Base-by-base conservation (phyloP, 2,888 invertebrate genomes). In the Helleia helle region DNA sequence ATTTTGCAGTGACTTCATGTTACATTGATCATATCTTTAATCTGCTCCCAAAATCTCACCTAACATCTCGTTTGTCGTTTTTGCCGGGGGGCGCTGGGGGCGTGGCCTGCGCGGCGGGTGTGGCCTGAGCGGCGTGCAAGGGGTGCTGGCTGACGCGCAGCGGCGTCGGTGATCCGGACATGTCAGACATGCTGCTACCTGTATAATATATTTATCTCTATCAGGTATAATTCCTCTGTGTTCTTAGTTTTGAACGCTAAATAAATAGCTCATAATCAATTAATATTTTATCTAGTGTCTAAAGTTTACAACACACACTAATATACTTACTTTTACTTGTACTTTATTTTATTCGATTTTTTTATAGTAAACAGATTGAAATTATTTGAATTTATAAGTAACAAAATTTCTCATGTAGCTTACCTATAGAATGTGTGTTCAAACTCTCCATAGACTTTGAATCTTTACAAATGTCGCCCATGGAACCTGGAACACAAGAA, bases 111-210 rank as follows among this genome's bases (percentile, higher is more conserved):
- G 26, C 36, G 15, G 9, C 11, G 12, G 8, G 11, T 9, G n/a
- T n/a, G 1, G 27, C 9, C 9, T 27, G 27, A 27, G 27, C 8
- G 7, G 29, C 3, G 22, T 2, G 22, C 3, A 3, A 2, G 12
- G 27, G 37, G 36, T 40, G 22, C 1, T 48, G 49, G 0, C 49
- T 57, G 1, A 49, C 39, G 3, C 69, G 72, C 62, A 2, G 88
- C 87, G 65, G 89, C 87, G 11, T 86, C 83, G 1, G 87, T 71
- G 75, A 53, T 15, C 79, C 71, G 0, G 87, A 93, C 50, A 92
- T 74, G 59, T 93, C 93, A 42, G 93, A 93, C 47, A 88, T 81
- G 62, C 93, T 93, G 67, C 93, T 93, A 1, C 91, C 93, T 93
- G 59, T 7, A 9, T 9, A 4, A 6, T n/a, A n/a, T n/a, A n/a